Conservation (phyloP, 2,797 vertebrate species). For the Synaphobranchus kaupii region DNA sequence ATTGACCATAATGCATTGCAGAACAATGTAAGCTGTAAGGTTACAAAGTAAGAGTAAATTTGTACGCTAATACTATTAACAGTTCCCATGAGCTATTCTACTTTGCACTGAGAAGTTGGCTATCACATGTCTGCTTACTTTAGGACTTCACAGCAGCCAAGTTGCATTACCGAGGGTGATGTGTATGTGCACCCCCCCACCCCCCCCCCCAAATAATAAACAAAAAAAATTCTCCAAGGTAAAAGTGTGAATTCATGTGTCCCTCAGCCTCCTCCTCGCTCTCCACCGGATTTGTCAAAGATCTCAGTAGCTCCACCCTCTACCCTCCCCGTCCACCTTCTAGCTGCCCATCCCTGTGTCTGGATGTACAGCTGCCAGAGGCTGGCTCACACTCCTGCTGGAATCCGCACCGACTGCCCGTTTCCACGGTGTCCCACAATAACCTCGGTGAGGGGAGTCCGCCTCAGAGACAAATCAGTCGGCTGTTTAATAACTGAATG, state of each 20-base stretch:
- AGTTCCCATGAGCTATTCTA: no score
- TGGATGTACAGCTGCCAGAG: conserved; percentile 2
- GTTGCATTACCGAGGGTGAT: no score
- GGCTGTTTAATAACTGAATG: conserved; percentile 2
- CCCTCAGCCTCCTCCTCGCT: background rate
- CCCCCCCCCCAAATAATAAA: no score
- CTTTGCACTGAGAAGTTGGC: no score
- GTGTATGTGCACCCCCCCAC: no score
- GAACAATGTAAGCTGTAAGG: no score
- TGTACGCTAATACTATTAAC: no score
- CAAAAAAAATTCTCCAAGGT: background rate
- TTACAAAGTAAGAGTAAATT: no score
- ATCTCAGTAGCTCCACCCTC: conserved; percentile 12
- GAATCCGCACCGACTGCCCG: background rate
- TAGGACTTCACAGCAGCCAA: no score
- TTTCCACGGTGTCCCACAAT: background rate
- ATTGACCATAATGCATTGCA: no score
- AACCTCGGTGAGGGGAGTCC: background rate
- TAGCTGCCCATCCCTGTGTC: background rate
- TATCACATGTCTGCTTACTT: no score
- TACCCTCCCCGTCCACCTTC: background rate
- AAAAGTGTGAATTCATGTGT: background rate
- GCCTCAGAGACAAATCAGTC: background rate
- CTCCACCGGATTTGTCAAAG: conserved; percentile 18
- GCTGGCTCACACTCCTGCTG: conserved; percentile 21